phyloP scores from a whole-genome alignment of 2,797 vertebrate genomes.

The Lepilemur septentrionalis region DNA sequence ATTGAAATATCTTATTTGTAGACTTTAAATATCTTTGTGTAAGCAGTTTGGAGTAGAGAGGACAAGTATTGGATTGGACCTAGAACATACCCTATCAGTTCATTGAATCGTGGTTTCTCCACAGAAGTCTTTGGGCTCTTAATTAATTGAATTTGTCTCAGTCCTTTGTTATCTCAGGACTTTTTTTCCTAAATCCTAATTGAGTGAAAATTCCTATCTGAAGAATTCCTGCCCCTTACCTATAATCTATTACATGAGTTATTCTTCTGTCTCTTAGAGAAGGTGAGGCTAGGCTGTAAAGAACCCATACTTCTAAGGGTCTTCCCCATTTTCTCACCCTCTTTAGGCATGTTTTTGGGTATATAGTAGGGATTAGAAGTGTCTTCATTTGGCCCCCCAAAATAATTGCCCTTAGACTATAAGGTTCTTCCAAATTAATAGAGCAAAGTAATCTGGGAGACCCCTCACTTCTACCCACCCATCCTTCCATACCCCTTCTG shows the following conservation, averaged over 20 bases:
- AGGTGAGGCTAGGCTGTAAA: background rate
- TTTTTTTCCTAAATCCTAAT: background rate
- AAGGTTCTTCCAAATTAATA: background rate
- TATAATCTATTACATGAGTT: background rate
- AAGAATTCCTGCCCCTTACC: background rate
- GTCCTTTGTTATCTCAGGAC: background rate
- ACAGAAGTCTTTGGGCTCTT: background rate
- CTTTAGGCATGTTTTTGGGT: background rate
- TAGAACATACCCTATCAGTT: background rate
- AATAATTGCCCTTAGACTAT: background rate
- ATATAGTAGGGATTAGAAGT: background rate
- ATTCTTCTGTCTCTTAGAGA: background rate
- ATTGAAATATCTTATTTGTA: background rate
- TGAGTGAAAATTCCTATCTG: background rate
- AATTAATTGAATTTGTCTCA: background rate
- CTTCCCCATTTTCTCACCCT: background rate
- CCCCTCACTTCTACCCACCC: background rate
- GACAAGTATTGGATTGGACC: background rate
- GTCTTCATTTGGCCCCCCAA: background rate
- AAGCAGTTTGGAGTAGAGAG: background rate
- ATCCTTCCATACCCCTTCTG: background rate
- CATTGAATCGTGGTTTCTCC: background rate
- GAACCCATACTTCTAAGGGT: background rate
- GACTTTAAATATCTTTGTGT: background rate
- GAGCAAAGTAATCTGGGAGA: background rate